These are phyloP conservation scores for Rhinophrynus dorsalis DNA, from an alignment of 2,797 vertebrate species.

Conservation along the genomic window DNA sequence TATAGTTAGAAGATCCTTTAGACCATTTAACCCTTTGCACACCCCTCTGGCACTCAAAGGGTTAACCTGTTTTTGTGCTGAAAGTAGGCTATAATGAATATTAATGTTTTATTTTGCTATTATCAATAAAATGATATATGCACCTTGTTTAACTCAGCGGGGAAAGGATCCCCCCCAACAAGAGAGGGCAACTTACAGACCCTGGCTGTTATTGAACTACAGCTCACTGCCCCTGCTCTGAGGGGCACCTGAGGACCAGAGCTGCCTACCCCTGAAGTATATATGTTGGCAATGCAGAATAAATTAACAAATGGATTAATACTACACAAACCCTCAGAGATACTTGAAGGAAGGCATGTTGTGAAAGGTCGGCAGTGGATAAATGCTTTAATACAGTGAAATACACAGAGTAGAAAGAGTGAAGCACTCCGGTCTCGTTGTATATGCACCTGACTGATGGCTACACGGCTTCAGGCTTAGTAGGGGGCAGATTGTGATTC, in stretches of 20 bases:
- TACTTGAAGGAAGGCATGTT: not conserved
- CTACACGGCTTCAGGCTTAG: constrained; percentile 82
- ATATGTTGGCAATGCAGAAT: not conserved
- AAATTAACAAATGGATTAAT: not conserved
- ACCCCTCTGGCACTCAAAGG: too few relatives aligned
- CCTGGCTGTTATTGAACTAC: too few relatives aligned
- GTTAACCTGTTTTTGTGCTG: too few relatives aligned
- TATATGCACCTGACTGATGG: not conserved
- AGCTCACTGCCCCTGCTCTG: too few relatives aligned
- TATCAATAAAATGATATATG: too few relatives aligned
- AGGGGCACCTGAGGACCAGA: not conserved
- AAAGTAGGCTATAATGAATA: too few relatives aligned
- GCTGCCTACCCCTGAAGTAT: not conserved
- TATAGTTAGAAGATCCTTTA: too few relatives aligned
- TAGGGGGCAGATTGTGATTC: constrained; percentile 88
- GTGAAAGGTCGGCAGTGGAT: not conserved
- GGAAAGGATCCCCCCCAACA: too few relatives aligned
- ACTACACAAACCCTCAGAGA: not conserved
- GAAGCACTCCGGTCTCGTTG: not conserved
- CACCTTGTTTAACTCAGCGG: too few relatives aligned
- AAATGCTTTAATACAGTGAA: not conserved
- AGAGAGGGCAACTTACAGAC: too few relatives aligned
- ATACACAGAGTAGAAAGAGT: not conserved
- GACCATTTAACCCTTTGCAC: too few relatives aligned
- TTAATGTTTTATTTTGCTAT: too few relatives aligned